These are phyloP conservation scores for Metridium senile DNA, from an alignment of 92 coral and sea anemone genomes.

Conservation along the genomic window DNA sequence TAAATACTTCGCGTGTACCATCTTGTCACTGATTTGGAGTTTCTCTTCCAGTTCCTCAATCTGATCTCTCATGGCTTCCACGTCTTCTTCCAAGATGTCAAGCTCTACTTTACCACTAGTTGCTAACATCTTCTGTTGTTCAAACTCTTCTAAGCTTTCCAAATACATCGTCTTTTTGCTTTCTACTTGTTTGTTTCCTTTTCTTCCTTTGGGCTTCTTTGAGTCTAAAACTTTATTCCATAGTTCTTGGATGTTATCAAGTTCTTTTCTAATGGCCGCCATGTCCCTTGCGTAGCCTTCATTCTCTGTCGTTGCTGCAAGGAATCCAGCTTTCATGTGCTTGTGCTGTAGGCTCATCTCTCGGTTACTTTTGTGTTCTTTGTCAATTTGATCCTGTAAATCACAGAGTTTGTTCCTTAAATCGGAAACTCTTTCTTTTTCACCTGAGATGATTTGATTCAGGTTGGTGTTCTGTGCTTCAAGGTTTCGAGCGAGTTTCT, in stretches of 20 bases:
- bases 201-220: slow-evolving; percentile 28
- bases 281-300: slow-evolving; percentile 60
- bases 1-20: slow-evolving; percentile 46
- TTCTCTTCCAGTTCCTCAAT: slow-evolving; percentile 58
- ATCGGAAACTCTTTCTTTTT: slow-evolving; percentile 58
- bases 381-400: slow-evolving; percentile 57
- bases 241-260: slow-evolving; percentile 53
- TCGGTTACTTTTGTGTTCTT: slow-evolving; percentile 50
- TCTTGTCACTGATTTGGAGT: slow-evolving; percentile 41
- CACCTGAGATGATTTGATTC: slow-evolving; percentile 60
- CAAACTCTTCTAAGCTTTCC: not conserved
- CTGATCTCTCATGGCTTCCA: slow-evolving; percentile 22
- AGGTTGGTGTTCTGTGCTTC: slow-evolving; percentile 66
- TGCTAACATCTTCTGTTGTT: too few relatives aligned
- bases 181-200: slow-evolving; percentile 12
- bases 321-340: slow-evolving; percentile 51
- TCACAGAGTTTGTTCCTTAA: slow-evolving; percentile 62
- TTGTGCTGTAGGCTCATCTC: slow-evolving; percentile 43
- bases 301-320: slow-evolving; percentile 54
- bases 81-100: slow-evolving; percentile 13
- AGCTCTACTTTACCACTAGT: not conserved
- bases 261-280: slow-evolving; percentile 55
- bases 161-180: not conserved
- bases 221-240: slow-evolving; percentile 28
- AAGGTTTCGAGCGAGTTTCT: slow-evolving; percentile 70